Evolutionary conservation across 1,140 invertebrate species (phyloP), one percentile per base, ranked within the genome.

Genomic region (Dolichoris vasculosae): DNA sequence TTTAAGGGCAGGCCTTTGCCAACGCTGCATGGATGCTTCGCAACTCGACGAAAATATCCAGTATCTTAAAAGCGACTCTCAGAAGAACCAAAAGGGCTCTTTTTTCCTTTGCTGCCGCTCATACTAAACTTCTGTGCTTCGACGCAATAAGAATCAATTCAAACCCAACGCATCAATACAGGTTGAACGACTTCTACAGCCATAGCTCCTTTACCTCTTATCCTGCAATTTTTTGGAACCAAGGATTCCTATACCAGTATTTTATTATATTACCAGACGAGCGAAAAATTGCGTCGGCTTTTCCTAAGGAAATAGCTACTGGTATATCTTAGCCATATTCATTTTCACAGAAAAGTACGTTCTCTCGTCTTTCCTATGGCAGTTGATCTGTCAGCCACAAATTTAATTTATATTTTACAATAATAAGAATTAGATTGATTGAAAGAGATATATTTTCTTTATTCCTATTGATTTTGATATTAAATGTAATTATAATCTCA

Each of bases 1-100:
- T 85, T 85, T 85, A 85, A 46, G 84, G 84, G 79, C 84, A 85
- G 55, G 51, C n/a, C 55, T 81, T 40, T 51, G 64, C 35, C 32
- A 11, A 0, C n/a, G 46, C 20, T 32, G 46, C 35, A 51, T 48
- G 32, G 38, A 17, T 15, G 76, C 26, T 55, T 30, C 59, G 55
- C n/a, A n/a, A 13, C 73, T 75, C 77, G 78, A 81, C 84, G 78
- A 73, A 85, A 85, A 85, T 85, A 85, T 85, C 84, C 48, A 76
- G 78, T 35, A 40, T 59, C n/a, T 63, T 43, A 75, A 78, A 78
- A 71, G 48, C 64, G 35, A 78, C 75, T 51, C 48, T 64, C 77
- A 71, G 35, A 67, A 48, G 82, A 83, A 46, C 82, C 40, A 84
- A 84, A 84, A 75, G 82, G 63, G 55, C 51, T 23, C n/a, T 46